Evolutionary conservation across 2,888 invertebrate species (phyloP).

Genomic region (Autographa pulchrina): DNA sequence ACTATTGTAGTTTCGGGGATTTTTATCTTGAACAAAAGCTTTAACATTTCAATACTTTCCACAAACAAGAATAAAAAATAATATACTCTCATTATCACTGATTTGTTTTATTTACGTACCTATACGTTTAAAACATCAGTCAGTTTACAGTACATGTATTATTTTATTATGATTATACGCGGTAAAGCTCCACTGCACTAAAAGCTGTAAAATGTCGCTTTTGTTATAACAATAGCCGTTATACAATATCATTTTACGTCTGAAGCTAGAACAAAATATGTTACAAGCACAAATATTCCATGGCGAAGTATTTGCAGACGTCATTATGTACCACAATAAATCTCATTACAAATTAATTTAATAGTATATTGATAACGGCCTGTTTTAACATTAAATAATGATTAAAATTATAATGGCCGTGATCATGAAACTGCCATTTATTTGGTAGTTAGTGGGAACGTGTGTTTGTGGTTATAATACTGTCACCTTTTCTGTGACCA

Average conservation of each 20-base stretch:
- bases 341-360: not conserved
- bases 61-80: not conserved
- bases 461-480: not conserved
- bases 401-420: not conserved
- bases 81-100: not conserved
- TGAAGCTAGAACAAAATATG: no score
- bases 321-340: not conserved
- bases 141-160: no score
- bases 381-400: conserved; percentile 1
- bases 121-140: not conserved
- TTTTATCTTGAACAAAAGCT: not conserved
- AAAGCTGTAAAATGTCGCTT: no score
- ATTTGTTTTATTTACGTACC: not conserved
- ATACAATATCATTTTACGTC: no score
- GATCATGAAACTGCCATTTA: not conserved
- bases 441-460: not conserved
- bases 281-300: no score
- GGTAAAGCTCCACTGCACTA: no score
- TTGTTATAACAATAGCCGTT: no score
- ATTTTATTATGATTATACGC: no score
- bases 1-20: not conserved
- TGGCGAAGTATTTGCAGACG: not conserved
- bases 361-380: not conserved
- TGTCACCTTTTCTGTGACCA: not conserved
- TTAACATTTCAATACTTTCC: not conserved